Conservation (phyloP, 2,113 vertebrate species). For the Mus pahari region DNA sequence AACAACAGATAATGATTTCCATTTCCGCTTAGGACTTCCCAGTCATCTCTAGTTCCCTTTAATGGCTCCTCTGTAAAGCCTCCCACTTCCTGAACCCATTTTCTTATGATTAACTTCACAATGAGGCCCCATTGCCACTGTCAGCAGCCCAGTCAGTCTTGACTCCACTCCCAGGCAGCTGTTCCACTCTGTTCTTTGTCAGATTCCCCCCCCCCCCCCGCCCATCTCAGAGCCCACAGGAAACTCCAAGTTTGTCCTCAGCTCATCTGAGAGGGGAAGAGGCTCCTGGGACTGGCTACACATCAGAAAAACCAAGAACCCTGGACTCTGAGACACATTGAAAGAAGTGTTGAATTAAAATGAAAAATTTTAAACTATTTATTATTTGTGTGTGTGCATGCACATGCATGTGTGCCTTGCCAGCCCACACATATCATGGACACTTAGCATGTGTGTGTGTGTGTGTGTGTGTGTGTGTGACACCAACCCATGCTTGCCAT, state of each 20-base stretch:
- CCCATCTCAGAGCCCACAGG: neutral
- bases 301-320: neutral
- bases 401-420: neutral
- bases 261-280: neutral
- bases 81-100: slow-evolving; percentile 21
- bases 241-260: neutral
- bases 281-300: neutral
- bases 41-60: neutral
- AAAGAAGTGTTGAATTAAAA: neutral
- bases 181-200: neutral
- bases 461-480: neutral
- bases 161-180: neutral
- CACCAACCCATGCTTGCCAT: neutral
- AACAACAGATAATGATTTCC: slow-evolving; percentile 29
- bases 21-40: neutral
- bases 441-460: neutral
- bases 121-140: neutral
- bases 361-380: neutral
- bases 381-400: neutral
- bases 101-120: neutral
- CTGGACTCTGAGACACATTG: neutral
- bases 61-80: neutral
- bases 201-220: neutral
- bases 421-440: neutral
- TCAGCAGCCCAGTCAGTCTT: neutral